Evolutionary conservation across 2,797 vertebrate genomes (phyloP), one percentile per base, ranked within the genome.

Genomic region (Melanogrammus aeglefinus): DNA sequence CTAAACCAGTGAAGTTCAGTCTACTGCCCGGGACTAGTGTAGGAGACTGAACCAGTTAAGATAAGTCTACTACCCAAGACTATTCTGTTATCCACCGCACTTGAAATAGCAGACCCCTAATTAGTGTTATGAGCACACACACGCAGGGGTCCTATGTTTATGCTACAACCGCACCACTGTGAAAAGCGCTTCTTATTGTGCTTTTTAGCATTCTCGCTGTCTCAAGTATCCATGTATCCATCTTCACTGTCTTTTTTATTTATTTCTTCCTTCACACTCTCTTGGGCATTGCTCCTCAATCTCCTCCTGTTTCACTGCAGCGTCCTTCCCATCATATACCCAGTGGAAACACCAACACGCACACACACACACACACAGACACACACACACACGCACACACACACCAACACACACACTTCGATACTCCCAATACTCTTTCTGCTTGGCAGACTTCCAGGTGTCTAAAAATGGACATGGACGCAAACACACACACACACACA

Each of bases 361-460:
- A 6, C 5, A 0, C 51, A 57, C 44, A 2, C 44, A 16, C 44
- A 4, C 13, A 12, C 44, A 5, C 51, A 7, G 16, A 16, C 47
- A 18, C 47, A 1, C 14, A 14, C 47, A 63, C 51, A 63, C 57
- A 63, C 57, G 2, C 6, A 8, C 57, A 63, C 47, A 18, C 47
- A 6, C 47, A 29, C 73, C 12, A 12, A 63, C 73, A 14, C n/a
- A n/a, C 73, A 74, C 73, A 75, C 74, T 7, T 27, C 7, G 1
- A 21, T 8, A 76, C 35, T 69, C 63, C 31, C 33, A 76, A 66
- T 75, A 31, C 51, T 70, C 63, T 76, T 69, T 76, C 16, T 69
- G 8, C 47, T 57, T 69, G 33, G 75, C 75, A 36, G 21, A 70
- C 71, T 39, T 72, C 78, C 71, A 76, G 63, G 70, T 71, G 74